A percentile compares a stretch with the other conserved stretches of the same genome.
Evolutionary conservation across 2,113 vertebrate genomes (phyloP).

Genomic region (Phoenicopterus ruber): DNA sequence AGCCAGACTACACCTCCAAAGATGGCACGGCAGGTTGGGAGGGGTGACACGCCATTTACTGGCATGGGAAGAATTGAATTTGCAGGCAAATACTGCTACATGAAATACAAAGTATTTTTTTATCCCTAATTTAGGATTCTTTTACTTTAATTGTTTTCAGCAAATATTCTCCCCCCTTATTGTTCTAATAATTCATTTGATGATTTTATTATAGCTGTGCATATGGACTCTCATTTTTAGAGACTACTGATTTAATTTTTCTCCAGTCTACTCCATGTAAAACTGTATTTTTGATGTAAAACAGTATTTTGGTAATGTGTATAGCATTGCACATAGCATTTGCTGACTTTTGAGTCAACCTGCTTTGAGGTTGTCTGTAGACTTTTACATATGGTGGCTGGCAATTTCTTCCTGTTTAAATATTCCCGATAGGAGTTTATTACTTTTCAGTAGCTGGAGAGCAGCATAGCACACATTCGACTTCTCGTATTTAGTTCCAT

Average conservation of each 20-base stretch:
- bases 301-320: not conserved
- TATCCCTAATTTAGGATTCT: not conserved
- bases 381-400: not conserved
- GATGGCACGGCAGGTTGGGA: not conserved
- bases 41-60: not conserved
- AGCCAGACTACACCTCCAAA: not conserved
- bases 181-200: not conserved
- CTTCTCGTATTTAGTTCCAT: not conserved
- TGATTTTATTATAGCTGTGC: not conserved
- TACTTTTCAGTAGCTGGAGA: not conserved
- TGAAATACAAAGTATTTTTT: not conserved
- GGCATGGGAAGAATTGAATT: not conserved
- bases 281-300: not conserved
- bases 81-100: not conserved
- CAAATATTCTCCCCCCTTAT: not conserved
- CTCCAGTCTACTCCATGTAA: not conserved
- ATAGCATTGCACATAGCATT: not conserved
- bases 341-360: not conserved
- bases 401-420: conserved; percentile 14
- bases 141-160: conserved; percentile 19
- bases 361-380: not conserved
- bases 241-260: conserved; percentile 5
- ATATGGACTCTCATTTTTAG: not conserved
- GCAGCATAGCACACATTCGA: not conserved
- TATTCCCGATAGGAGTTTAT: not conserved